A percentile compares a stretch with the other conserved stretches of the same genome.
phyloP scores from a whole-genome alignment of 37 sponge, comb jelly and placozoan species.

The Spongilla lacustris region DNA sequence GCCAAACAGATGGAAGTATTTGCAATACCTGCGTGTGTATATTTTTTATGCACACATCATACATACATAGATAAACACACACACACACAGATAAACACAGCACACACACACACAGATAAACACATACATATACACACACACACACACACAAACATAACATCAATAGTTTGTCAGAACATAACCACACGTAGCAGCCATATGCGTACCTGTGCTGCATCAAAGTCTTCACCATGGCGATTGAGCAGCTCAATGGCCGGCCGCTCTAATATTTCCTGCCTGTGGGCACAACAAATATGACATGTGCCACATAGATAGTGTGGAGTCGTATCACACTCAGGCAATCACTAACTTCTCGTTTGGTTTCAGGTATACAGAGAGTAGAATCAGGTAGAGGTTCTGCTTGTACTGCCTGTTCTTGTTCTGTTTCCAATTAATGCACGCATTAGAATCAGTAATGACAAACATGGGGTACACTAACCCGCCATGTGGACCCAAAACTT shows the following conservation, averaged over 20 bases:
- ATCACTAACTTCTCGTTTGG: conserved; percentile 71
- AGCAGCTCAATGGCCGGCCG: conserved; percentile 72
- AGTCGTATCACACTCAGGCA: no score
- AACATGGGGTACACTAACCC: not conserved
- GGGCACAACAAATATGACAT: no score
- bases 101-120: not conserved
- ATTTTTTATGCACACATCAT: not conserved
- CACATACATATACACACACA: not conserved
- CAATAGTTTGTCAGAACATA: no score
- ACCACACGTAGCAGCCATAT: no score
- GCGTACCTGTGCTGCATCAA: conserved; percentile 84
- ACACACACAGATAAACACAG: conserved; percentile 19
- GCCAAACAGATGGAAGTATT: conserved; percentile 78
- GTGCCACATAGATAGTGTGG: no score
- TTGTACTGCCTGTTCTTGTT: conserved; percentile 50
- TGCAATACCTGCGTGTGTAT: conserved; percentile 51
- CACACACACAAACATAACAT: no score
- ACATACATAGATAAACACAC: conserved; percentile 20
- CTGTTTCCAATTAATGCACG: conserved; percentile 14
- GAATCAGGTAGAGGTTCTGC: conserved; percentile 67
- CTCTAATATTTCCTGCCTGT: conserved; percentile 23
- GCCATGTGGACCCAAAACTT: no score
- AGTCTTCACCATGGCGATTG: conserved; percentile 73
- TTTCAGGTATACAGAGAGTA: conserved; percentile 66
- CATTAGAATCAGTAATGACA: not conserved